Evolutionary conservation across 2,888 invertebrate genomes (phyloP), one percentile per base, ranked within the genome.

Genomic region (Plebejus argus): DNA sequence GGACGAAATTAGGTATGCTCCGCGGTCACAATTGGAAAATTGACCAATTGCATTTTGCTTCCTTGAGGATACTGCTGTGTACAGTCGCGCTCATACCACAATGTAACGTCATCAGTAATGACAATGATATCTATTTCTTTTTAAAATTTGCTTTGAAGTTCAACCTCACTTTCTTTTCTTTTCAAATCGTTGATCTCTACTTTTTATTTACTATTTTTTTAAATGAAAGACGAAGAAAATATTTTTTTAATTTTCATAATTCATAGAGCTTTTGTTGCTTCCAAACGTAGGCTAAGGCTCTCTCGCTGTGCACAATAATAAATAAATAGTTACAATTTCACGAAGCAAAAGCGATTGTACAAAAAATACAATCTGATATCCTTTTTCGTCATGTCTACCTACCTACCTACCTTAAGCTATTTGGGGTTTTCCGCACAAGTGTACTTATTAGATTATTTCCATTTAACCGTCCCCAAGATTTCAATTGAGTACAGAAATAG

Each of bases 11-110:
- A 90, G 86, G 85, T 83, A 84, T 86, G 86, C 86, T 86, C 87
- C 86, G 86, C 85, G 82, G 86, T 80, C 84, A 84, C 92, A 93
- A 93, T 92, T 93, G 93, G 87, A 90, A 92, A 91, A 93, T 93
- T 93, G 90, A 82, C 89, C 93, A 92, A 93, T 93, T 93, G 90
- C 90, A 90, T 90, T 90, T 89, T 86, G 88, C 85, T 89, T 92
- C 92, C 91, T 90, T 88, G 83, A 85, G 79, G 77, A 89, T 90
- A 90, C 90, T 85, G 81, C 79, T 82, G 74, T 79, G 80, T 79
- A 83, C 83, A 79, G 56, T 80, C 77, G 75, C 45, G 39, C n/a
- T 33, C 66, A 15, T 28, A 28, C 56, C 75, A 78, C 53, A 78
- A 72, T 71, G n/a, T 77, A 39, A 61, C 5, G 6, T 61, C 58